Evolutionary conservation across 1,140 invertebrate species (phyloP), one percentile per base, ranked within the genome.

Genomic region (Coptotermes formosanus): DNA sequence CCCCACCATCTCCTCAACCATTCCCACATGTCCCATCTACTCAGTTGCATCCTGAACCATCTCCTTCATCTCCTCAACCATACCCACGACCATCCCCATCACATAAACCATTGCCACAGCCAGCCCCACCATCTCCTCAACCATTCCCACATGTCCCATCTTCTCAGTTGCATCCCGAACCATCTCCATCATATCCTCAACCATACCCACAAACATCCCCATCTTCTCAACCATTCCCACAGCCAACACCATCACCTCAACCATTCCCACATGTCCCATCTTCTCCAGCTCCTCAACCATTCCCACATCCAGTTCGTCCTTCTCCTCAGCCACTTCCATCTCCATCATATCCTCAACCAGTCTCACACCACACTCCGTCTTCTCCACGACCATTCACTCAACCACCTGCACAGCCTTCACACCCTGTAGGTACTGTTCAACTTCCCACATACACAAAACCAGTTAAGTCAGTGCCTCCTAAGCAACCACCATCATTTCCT

Each of bases 321-420:
- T 45, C 75, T 11, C 64, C 86, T 48, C 85, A 82, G 25, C 82
- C 85, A n/a, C 7, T 25, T 8, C 7, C n/a, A 25, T 30, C 25
- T 16, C 84, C 87, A 69, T 86, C 86, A 87, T 87, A 84, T 86
- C 88, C 88, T 87, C 88, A 87, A 48, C 82, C 83, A 55, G 11
- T 14, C 52, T 16, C 52, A 55, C 52, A 55, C 2, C 52, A 9
- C 3, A 16, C 19, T 55, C 52, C 52, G n/a, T 25, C 23, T 7
- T 69, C n/a, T n/a, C 64, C 64, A 59, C 86, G 43, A 85, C 87
- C 45, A 64, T 55, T 55, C 87, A 89, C 88, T 52, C 87, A 85
- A 69, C 88, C 88, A 55, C 11, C 52, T 55, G 8, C 16, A 82
- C 83, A 87, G 32, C 85, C 32, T 1, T 82, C 75, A 16, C 81